Percentiles rank a stretch among this genome's conserved stretches.
Conservation (phyloP, 1,140 invertebrate genomes). For the Wasmannia auropunctata region DNA sequence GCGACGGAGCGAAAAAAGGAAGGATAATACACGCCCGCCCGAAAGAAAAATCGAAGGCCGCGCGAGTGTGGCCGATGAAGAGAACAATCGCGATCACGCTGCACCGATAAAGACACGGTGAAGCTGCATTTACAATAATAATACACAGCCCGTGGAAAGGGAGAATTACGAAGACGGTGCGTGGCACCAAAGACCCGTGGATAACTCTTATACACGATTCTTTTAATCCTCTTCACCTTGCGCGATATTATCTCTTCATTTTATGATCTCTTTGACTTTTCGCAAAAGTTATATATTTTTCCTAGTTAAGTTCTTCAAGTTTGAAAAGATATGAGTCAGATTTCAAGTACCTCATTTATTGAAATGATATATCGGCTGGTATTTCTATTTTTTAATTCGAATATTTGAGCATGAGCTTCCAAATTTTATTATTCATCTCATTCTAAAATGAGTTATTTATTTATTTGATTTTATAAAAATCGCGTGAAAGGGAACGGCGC, state of each 20-base stretch:
- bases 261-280: not conserved
- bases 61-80: slow-evolving; percentile 63
- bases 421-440: not conserved
- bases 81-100: slow-evolving; percentile 62
- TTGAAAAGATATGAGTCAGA: not conserved
- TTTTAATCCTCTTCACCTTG: slow-evolving; percentile 7
- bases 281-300: not conserved
- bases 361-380: not conserved
- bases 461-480: not conserved
- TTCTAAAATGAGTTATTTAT: not conserved
- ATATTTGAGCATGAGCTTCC: not conserved
- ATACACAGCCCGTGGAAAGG: slow-evolving; percentile 52
- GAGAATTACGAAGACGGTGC: slow-evolving; percentile 35
- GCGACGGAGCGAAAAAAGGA: slow-evolving; percentile 51
- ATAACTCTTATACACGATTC: not conserved
- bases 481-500: not conserved
- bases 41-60: slow-evolving; percentile 47
- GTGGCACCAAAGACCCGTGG: slow-evolving; percentile 37
- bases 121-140: slow-evolving; percentile 57
- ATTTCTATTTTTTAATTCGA: not conserved
- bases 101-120: slow-evolving; percentile 50
- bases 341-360: not conserved
- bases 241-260: slow-evolving; percentile 37
- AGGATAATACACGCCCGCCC: slow-evolving; percentile 54
- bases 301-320: not conserved